Evolutionary conservation across 2,888 invertebrate genomes (phyloP).

Genomic region (Lithophane leautieri): DNA sequence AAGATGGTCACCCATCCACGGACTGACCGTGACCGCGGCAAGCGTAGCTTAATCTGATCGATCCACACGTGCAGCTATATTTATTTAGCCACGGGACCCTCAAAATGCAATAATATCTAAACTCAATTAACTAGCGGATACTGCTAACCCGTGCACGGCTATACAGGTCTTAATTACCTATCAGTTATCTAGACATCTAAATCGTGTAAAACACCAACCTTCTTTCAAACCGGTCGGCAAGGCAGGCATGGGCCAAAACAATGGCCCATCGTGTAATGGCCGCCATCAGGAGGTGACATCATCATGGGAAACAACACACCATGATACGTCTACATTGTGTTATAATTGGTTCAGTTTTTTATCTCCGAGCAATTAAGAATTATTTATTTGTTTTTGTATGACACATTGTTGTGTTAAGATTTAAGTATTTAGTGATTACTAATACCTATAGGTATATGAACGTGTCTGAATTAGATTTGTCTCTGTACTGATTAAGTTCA

Average conservation of each 20-base stretch:
- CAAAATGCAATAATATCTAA: not conserved
- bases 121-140: not conserved
- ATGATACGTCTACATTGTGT: conserved; percentile 32
- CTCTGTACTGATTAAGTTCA: not conserved
- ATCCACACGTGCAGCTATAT: too few relatives aligned
- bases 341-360: conserved; percentile 37
- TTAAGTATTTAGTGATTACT: not conserved
- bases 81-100: too few relatives aligned
- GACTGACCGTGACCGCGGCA: too few relatives aligned
- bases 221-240: conserved; percentile 45
- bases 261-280: conserved; percentile 57
- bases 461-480: not conserved
- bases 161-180: conserved; percentile 17
- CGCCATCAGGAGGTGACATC: conserved; percentile 64
- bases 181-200: conserved; percentile 28
- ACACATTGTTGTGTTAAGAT: conserved; percentile 25
- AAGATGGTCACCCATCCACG: too few relatives aligned
- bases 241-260: conserved; percentile 50
- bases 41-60: too few relatives aligned
- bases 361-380: conserved; percentile 36
- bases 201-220: not conserved
- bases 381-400: conserved; percentile 29
- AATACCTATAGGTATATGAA: not conserved
- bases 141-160: not conserved
- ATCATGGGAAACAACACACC: conserved; percentile 56